These are phyloP conservation scores for Bombus difficillimus DNA, from an alignment of 1,140 invertebrate species.

Conservation along the genomic window DNA sequence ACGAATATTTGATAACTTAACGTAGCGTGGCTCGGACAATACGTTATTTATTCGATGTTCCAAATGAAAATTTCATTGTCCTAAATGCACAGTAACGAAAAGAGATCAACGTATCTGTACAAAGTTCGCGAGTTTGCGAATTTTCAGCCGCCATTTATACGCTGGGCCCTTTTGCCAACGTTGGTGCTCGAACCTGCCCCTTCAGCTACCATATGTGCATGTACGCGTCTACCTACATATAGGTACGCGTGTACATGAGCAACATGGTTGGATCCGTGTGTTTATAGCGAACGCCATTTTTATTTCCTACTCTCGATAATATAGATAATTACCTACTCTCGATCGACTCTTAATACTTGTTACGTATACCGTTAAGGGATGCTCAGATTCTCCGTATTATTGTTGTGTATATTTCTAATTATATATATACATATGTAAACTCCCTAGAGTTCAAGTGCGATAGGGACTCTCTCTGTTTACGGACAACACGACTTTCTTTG, in stretches of 20 bases:
- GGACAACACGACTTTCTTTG: too few species aligned
- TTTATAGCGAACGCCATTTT: conserved; percentile 38
- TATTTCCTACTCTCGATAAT: too few species aligned
- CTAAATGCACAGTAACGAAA: neutral
- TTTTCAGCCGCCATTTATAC: conserved; percentile 72
- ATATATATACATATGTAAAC: too few species aligned
- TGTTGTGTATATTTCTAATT: too few species aligned
- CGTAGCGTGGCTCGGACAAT: neutral
- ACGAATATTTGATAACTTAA: neutral
- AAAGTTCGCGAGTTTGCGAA: conserved; percentile 49
- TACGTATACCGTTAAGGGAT: too few species aligned
- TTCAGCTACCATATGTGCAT: conserved; percentile 55
- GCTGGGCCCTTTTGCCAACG: conserved; percentile 66
- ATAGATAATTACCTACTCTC: neutral
- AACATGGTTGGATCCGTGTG: neutral
- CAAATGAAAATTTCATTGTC: neutral
- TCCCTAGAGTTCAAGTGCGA: too few species aligned
- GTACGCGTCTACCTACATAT: conserved; percentile 33
- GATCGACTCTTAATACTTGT: neutral
- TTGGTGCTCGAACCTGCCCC: conserved; percentile 63
- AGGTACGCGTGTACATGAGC: conserved; percentile 40
- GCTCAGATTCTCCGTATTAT: too few species aligned
- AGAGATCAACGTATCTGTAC: neutral
- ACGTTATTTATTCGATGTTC: neutral
- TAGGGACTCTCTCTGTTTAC: too few species aligned